Base-by-base conservation (phyloP, 2,113 vertebrate species). In the Psettodes erumei region DNA sequence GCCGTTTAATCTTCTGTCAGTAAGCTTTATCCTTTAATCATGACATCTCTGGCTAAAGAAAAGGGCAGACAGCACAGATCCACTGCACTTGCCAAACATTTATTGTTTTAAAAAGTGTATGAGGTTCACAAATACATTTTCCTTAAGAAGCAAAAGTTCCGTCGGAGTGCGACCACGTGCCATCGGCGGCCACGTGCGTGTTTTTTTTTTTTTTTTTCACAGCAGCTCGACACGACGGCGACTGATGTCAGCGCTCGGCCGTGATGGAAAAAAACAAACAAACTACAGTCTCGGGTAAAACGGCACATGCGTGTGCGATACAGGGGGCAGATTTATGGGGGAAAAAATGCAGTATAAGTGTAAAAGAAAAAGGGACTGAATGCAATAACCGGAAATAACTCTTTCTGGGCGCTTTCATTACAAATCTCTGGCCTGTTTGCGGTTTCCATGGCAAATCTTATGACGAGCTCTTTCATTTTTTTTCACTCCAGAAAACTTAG, bases 61-160 rank as follows among this genome's bases (percentile, higher is more conserved):
- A 21, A 74, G 10, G 16, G n/a, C n/a, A n/a, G 6, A 55, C 56
- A 42, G 60, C 74, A 63, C 15, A 73, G 38, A 54, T 60, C 33
- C 45, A 55, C 60, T 84, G 74, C 83, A 90, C 56, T 92, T 90
- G 82, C 74, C 85, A 88, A 89, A 92, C 90, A 92, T 94, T 94
- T 94, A 93, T 92, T 93, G 75, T 72, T 70, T 89, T 88, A 82
- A 86, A 92, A 93, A 91, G 79, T 86, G 76, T 86, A 88, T 79
- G 81, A 82, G 71, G 87, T 85, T 90, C 89, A 93, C 90, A 88
- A 81, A 87, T 81, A 92, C 86, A 84, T 67, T 64, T 88, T 79
- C 73, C 45, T 82, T 60, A 35, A 79, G 71, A 87, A 84, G 87
- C 82, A 69, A 67, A 68, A 88, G 67, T 74, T 84, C 79, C 48